Base-by-base conservation (phyloP, 2,797 vertebrate genomes). In the Vireo griseus region DNA sequence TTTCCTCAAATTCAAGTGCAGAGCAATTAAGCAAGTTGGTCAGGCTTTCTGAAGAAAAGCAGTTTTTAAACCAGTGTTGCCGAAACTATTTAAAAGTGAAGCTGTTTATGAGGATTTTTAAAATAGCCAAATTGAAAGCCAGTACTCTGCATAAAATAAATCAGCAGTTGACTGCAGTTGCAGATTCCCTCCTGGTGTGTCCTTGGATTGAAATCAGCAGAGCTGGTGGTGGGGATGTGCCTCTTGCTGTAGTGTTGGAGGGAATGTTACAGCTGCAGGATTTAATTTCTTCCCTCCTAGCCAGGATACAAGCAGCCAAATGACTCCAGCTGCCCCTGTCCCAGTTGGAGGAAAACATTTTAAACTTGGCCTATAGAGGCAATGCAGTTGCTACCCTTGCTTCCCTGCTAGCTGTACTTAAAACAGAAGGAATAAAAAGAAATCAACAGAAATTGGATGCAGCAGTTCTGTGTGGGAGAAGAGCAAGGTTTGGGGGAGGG, bases 181-280 rank as follows among this genome's bases (percentile, higher is more conserved):
- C 39, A 1, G 52, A 50, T 92, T 89, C 84, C 91, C 39, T 92
- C 91, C 87, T 10, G 1, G 54, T 29, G 82, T 83, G 92, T 71
- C 65, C 88, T 96, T 94, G 89, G 85, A 77, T 57, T 86, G 72
- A 54, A 89, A 90, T 90, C 94, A 75, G 0, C 52, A 54, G 65
- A 88, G 59, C 68, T 77, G 91, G 24, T 77, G 79, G 57, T 77
- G 79, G 72, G 62, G 35, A 35, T 85, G 83, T 66, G 57, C 74
- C 61, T 63, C 6, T 79, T 0, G 1, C 48, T 91, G 68, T 74
- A 11, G 45, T 24, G n/a, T 50, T 74, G 65, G 42, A 88, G 44
- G 57, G 52, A 63, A 52, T n/a, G 72, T 48, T 82, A 55, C 40
- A 89, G 72, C 85, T 94, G 45, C 82, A 77, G 54, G 75, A 80